These are phyloP conservation scores for Oreochromis aureus DNA, from an alignment of 2,113 vertebrate genomes.

Conservation along the genomic window DNA sequence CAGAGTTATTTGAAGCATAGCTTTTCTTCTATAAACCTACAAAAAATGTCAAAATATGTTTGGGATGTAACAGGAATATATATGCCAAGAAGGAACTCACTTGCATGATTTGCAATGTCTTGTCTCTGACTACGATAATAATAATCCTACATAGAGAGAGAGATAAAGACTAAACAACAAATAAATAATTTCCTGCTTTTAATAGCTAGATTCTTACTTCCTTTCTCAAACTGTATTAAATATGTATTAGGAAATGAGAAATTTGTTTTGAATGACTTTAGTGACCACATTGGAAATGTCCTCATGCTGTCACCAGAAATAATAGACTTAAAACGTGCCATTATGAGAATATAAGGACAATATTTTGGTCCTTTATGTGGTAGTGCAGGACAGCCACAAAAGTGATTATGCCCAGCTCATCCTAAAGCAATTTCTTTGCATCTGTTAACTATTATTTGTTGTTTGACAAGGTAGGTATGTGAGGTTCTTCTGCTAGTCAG, in stretches of 20 bases:
- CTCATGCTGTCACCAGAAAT: not conserved
- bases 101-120: not conserved
- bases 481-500: not conserved
- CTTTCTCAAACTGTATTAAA: not conserved
- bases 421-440: not conserved
- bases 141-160: not conserved
- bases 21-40: not conserved
- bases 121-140: not conserved
- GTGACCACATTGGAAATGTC: not conserved
- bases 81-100: accelerated
- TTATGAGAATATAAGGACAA: not conserved
- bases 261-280: not conserved
- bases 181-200: not conserved
- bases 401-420: not conserved
- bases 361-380: not conserved
- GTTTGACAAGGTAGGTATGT: not conserved
- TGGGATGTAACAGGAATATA: not conserved
- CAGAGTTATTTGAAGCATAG: not conserved
- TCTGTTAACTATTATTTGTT: constrained; percentile 9
- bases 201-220: not conserved
- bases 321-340: not conserved
- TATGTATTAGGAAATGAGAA: not conserved
- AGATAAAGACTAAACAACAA: not conserved
- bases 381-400: not conserved
- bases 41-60: not conserved